Percentiles rank a stretch among this genome's conserved stretches.
These are phyloP conservation scores for Bujurquina vittata DNA, from an alignment of 2,113 vertebrate species.

Conservation along the genomic window DNA sequence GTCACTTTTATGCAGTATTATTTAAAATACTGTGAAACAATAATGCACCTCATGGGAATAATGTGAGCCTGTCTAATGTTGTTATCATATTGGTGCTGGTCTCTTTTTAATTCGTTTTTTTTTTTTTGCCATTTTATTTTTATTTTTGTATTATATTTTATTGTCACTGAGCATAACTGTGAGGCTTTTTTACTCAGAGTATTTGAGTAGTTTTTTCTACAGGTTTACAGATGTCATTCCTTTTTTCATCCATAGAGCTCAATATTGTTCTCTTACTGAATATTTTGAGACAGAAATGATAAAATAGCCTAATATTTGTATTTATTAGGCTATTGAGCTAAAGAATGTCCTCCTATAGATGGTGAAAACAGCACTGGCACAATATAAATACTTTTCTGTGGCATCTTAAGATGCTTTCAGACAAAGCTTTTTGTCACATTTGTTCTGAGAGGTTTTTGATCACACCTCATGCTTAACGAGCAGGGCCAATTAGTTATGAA, in stretches of 20 bases:
- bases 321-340: background rate
- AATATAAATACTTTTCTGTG: background rate
- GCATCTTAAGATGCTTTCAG: background rate
- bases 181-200: background rate
- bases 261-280: background rate
- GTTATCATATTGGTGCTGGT: background rate
- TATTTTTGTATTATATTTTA: background rate
- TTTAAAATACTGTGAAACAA: background rate
- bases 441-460: background rate
- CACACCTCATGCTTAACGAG: background rate
- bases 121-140: background rate
- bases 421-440: background rate
- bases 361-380: background rate
- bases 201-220: background rate
- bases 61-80: too few relatives aligned
- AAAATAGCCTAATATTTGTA: background rate
- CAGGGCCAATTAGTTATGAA: background rate
- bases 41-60: background rate
- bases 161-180: background rate
- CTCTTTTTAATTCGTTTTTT: background rate
- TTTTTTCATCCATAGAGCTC: background rate
- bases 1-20: background rate
- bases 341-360: too few relatives aligned
- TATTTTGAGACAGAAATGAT: background rate
- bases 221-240: background rate